Base-by-base conservation (phyloP, 2,888 invertebrate genomes). In the Entomobrya multifasciata region DNA sequence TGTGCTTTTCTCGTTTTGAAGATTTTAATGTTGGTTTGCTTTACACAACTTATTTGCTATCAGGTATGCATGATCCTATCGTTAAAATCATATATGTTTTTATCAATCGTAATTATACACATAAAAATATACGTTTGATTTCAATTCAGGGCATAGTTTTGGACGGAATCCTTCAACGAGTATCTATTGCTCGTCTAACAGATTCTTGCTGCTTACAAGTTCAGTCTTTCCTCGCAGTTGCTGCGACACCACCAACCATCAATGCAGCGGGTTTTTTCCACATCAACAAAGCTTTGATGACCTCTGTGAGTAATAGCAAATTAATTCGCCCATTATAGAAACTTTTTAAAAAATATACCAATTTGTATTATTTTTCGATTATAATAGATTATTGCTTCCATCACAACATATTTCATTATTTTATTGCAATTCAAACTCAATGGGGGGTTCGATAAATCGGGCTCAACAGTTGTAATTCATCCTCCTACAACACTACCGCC, bases 371-470 rank as follows among this genome's bases (percentile, higher is more conserved):
- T 10, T 41, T 36, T 41, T 60, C 30, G 70, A 6, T 52, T 84
- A n/a, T n/a, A n/a, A n/a, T 74, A 90, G 89, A 88, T 90, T 49
- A 20, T 89, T 17, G 89, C 85, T n/a, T 77, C 87, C 0, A 88
- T 89, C 13, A 89, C 90, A 3, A 90, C 88, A 0, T 90, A 90
- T 47, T 89, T 90, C 80, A 85, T 90, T 17, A 90, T 90, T 55
- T 67, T 90, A 15, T 76, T 90, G 11, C 90, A 90, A 57, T 89
- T 89, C 62, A 90, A 89, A 70, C 49, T 82, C 0, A 74, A 74
- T 47, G 47, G 67, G 3, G 10, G 22, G 5, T n/a, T n/a, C n/a
- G n/a, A n/a, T n/a, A n/a, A n/a, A n/a, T n/a, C n/a, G n/a, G n/a
- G n/a, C n/a, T n/a, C n/a, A n/a, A n/a, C n/a, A n/a, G n/a, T n/a